phyloP scores from a whole-genome alignment of 2,113 vertebrate genomes.

The Apus apus region DNA sequence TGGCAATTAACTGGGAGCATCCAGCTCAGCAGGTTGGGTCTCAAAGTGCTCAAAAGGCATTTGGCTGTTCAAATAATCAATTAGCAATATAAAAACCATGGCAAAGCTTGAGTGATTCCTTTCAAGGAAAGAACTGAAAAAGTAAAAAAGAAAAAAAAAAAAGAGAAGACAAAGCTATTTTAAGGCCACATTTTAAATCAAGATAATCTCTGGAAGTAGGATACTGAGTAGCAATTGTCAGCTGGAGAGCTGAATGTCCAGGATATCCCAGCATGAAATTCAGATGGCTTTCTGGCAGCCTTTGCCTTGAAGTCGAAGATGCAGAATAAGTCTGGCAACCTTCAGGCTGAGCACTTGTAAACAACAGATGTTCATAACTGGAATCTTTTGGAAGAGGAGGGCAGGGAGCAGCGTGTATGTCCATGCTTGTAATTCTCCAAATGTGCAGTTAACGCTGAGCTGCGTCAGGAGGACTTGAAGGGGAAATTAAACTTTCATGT shows the following conservation, averaged over 20 bases:
- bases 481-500: background rate
- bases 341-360: constrained; percentile 76
- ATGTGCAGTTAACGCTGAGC: background rate
- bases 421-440: constrained; percentile 66
- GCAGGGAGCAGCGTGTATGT: constrained; percentile 52
- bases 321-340: constrained; percentile 76
- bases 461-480: background rate
- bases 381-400: constrained; percentile 60
- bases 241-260: constrained; percentile 64
- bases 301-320: constrained; percentile 59
- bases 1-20: background rate
- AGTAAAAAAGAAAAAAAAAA: background rate
- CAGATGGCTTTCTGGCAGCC: constrained; percentile 73
- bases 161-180: background rate
- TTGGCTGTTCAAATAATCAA: background rate
- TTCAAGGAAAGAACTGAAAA: background rate
- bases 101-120: background rate
- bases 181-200: constrained; percentile 48
- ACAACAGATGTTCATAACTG: constrained; percentile 82
- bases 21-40: background rate
- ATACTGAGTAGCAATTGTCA: constrained; percentile 54
- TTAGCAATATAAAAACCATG: background rate
- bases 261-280: constrained; percentile 75
- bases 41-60: background rate
- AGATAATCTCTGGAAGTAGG: constrained; percentile 39